A percentile compares a stretch with the other conserved stretches of the same genome.
These are phyloP conservation scores for Microcebus murinus DNA, from an alignment of 2,113 vertebrate species.

Conservation along the genomic window DNA sequence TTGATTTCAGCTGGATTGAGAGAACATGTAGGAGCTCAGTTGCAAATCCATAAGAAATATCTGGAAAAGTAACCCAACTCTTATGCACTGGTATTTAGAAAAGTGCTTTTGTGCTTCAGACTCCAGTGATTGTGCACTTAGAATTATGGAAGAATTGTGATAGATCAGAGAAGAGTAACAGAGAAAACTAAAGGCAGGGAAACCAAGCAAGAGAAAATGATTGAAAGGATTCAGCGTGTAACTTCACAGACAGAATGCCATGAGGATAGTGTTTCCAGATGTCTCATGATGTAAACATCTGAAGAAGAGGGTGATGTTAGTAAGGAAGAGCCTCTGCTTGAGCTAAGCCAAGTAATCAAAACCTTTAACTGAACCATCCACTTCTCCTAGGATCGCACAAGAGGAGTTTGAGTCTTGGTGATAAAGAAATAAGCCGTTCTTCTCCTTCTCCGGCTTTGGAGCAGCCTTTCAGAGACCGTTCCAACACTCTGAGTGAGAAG, in stretches of 20 bases:
- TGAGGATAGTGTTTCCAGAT: background rate
- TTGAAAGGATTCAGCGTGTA: background rate
- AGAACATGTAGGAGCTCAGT: background rate
- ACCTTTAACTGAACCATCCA: background rate
- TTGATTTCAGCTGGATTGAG: background rate
- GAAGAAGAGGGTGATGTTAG: background rate
- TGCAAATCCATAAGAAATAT: background rate
- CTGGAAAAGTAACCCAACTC: background rate
- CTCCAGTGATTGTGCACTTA: background rate
- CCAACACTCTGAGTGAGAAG: constrained; percentile 96
- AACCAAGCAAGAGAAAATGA: background rate
- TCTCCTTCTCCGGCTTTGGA: constrained; percentile 90
- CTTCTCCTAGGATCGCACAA: constrained; percentile 93
- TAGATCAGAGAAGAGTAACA: background rate
- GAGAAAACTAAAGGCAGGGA: background rate
- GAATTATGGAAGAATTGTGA: background rate
- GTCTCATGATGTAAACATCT: background rate
- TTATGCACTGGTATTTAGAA: background rate
- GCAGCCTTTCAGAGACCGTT: constrained; percentile 94
- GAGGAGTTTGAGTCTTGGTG: constrained; percentile 96
- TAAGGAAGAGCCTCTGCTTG: background rate
- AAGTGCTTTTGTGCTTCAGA: background rate
- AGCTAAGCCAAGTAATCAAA: background rate
- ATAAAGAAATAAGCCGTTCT: constrained; percentile 93
- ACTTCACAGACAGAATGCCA: background rate